A percentile compares a stretch with the other conserved stretches of the same genome.
These are phyloP conservation scores for Drosophila repletoides DNA, from an alignment of 1,140 invertebrate species.

Conservation along the genomic window DNA sequence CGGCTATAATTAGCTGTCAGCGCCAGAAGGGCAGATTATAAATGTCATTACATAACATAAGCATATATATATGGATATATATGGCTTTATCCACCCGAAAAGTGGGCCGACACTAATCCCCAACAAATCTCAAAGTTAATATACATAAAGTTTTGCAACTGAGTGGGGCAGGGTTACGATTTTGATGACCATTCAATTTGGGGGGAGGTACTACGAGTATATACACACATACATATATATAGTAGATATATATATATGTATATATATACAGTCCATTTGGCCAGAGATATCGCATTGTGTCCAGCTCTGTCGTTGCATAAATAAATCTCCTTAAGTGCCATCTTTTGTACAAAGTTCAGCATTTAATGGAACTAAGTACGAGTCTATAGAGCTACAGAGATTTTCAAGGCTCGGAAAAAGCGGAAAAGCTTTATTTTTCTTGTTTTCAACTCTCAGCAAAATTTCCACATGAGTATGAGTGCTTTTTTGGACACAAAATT, in stretches of 20 bases:
- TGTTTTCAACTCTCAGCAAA: constrained; percentile 63
- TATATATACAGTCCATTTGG: constrained; percentile 8
- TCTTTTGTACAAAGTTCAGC: constrained; percentile 72
- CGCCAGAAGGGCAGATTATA: constrained; percentile 45
- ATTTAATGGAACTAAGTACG: no score
- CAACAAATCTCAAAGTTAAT: constrained; percentile 33
- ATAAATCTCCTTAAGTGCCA: constrained; percentile 38
- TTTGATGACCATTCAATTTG: constrained; percentile 44
- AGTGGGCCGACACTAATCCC: background rate
- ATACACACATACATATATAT: no score
- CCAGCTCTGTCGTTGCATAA: constrained; percentile 26
- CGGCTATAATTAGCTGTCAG: constrained; percentile 67
- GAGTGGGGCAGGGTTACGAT: background rate
- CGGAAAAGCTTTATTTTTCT: background rate
- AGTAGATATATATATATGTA: background rate
- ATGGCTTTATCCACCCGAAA: no score
- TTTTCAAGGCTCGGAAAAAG: background rate
- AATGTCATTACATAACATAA: constrained; percentile 47
- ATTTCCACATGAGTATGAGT: constrained; percentile 13
- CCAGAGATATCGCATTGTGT: constrained; percentile 3
- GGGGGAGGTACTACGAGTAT: no score
- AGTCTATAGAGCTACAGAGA: constrained; percentile 41
- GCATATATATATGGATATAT: constrained; percentile 7
- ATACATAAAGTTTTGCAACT: constrained; percentile 10
- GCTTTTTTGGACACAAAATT: constrained; percentile 64